These are phyloP conservation scores for Bombus consobrinus DNA, from an alignment of 1,140 invertebrate species.

Conservation along the genomic window DNA sequence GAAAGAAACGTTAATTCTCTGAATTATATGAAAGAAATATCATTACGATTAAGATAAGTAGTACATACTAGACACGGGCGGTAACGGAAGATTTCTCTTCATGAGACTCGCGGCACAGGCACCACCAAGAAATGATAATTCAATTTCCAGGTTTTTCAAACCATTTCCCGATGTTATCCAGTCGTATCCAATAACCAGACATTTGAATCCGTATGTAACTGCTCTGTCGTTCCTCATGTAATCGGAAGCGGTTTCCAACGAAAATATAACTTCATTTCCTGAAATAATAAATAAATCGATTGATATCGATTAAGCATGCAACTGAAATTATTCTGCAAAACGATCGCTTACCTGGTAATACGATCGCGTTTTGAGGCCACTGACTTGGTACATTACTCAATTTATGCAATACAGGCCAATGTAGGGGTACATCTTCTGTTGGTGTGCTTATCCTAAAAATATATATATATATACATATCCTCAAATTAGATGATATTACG, in stretches of 20 bases:
- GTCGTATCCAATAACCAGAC: slow-evolving; percentile 95
- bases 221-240: slow-evolving; percentile 96
- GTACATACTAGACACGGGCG: slow-evolving; percentile 85
- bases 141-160: slow-evolving; percentile 93
- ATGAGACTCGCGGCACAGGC: slow-evolving; percentile 95
- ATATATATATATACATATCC: neutral
- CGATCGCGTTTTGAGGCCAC: slow-evolving; percentile 94
- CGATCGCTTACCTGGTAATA: slow-evolving; percentile 88
- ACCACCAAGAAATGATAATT: slow-evolving; percentile 94
- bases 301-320: neutral
- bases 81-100: slow-evolving; percentile 92
- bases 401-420: slow-evolving; percentile 89
- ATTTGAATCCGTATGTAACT: slow-evolving; percentile 94
- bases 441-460: slow-evolving; percentile 56
- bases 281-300: slow-evolving; percentile 40
- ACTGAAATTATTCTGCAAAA: neutral
- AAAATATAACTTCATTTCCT: slow-evolving; percentile 97
- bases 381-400: slow-evolving; percentile 87
- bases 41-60: neutral
- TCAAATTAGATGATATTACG: slow-evolving; percentile 19
- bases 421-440: slow-evolving; percentile 76
- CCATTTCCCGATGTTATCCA: slow-evolving; percentile 87
- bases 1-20: neutral
- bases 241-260: slow-evolving; percentile 96
- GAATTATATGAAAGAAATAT: neutral